Base-by-base conservation (phyloP, 2,113 vertebrate species). In the Electrona antarctica region DNA sequence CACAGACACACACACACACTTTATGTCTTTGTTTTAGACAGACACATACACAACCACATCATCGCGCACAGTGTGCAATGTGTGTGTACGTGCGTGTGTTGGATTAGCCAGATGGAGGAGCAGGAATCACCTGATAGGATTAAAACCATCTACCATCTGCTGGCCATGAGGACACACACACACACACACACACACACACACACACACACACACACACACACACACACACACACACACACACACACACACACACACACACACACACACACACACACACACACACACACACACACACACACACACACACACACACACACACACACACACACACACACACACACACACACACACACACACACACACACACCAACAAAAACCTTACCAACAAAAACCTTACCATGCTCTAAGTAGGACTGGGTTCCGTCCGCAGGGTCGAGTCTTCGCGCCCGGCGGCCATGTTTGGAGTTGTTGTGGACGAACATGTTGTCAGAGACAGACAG, bases 381-480 rank as follows among this genome's bases (percentile, higher is more conserved):
- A 93, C 92, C 92, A 6, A n/a, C n/a, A n/a, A n/a, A n/a, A n/a
- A n/a, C n/a, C n/a, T n/a, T n/a, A n/a, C n/a, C n/a, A n/a, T 93
- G 92, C 49, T 92, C 91, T 74, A 93, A 84, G 88, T 93, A 92
- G 10, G 92, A 92, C 1, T 55, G 87, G 8, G 90, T 91, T 80
- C 92, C 92, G 64, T 93, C 92, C 61, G 88, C 87, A 0, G 91
- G 88, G 79, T 93, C 92, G 6, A 93, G 91, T 60, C 91, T 89
- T 60, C 92, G 90, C 71, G 92, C 92, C 67, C 92, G 84, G 62
- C 92, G 89, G 54, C 92, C 92, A 15, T 93, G 92, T 88, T 93
- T 93, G 72, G 92, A 93, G 88, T 93, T 93, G 83, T 93, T 93
- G 82, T 93, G 92, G 84, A 93, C 92, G 1, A 93, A 93, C 91